A percentile compares a stretch with the other conserved stretches of the same genome.
These are phyloP conservation scores for Panonychus citri DNA, from an alignment of 1,140 invertebrate species.

Conservation along the genomic window DNA sequence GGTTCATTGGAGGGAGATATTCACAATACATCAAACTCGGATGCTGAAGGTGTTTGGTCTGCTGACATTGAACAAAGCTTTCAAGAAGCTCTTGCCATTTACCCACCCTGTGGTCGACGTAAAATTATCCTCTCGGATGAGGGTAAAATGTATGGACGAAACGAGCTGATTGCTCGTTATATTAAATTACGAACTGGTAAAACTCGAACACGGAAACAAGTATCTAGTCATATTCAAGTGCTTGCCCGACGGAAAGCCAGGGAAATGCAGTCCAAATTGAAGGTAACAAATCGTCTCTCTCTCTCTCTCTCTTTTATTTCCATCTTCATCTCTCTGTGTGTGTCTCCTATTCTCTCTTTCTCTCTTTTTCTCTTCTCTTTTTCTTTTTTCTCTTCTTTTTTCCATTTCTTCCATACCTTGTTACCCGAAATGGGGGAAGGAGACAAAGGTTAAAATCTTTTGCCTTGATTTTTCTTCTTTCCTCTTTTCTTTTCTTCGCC, in stretches of 20 bases:
- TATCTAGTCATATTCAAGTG: slow-evolving; percentile 98
- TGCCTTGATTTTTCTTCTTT: background rate
- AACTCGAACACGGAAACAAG: slow-evolving; percentile 94
- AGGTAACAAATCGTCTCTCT: slow-evolving; percentile 17
- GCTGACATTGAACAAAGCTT: slow-evolving; percentile 99
- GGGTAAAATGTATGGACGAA: slow-evolving; percentile 98
- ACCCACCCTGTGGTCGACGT: slow-evolving; percentile 91
- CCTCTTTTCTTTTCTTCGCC: background rate
- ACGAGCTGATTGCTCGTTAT: slow-evolving; percentile 96
- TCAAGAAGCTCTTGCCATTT: slow-evolving; percentile 96
- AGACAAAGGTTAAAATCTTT: too few species aligned
- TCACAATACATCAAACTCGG: slow-evolving; percentile 29
- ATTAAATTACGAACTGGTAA: slow-evolving; percentile 98
- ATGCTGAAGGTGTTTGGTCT: slow-evolving; percentile 98
- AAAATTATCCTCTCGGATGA: slow-evolving; percentile 99
- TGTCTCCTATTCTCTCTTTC: background rate
- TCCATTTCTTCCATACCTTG: background rate
- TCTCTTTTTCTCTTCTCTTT: background rate
- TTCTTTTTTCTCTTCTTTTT: background rate
- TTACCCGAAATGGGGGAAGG: too few species aligned
- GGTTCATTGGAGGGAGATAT: slow-evolving; percentile 21
- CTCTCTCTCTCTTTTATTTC: background rate
- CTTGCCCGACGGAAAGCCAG: slow-evolving; percentile 86
- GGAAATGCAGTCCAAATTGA: slow-evolving; percentile 90
- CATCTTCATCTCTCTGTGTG: background rate